Evolutionary conservation across 2,113 vertebrate species (phyloP), one percentile per base, ranked within the genome.

Genomic region (Danio rerio): DNA sequence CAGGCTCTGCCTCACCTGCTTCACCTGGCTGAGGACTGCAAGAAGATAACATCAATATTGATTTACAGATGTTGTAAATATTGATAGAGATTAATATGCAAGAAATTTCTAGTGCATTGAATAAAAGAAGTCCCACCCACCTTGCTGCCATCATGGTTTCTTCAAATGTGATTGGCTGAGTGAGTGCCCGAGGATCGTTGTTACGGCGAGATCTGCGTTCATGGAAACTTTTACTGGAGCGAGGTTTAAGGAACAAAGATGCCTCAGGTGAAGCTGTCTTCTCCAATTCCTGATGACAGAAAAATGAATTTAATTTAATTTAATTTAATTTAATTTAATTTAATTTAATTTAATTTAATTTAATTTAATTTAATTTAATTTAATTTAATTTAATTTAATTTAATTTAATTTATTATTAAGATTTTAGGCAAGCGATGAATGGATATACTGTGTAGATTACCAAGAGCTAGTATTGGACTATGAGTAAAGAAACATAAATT

Each of bases 161-260:
- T 71, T 93, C 93, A 11, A 88, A 90, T 80, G 91, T 93, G 90
- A 93, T 87, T 73, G 93, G 93, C 87, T 95, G 94, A 9, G 94
- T 92, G 20, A 92, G 91, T 9, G 91, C 90, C 61, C 92, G 89
- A 42, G 90, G 87, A 56, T 93, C 93, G 16, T 89, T 90, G 66
- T 87, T 82, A 2, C 91, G 92, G 5, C 91, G 91, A 45, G 7
- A 58, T 78, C 91, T 87, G 71, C 92, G 92, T 31, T 94, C 93
- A 0, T 87, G 88, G 18, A 86, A 83, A 12, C 87, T 71, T 6
- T 83, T 82, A 13, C 88, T 87, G 0, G 91, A 86, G 18, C 92
- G 92, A 79, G 94, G 93, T 87, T 92, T 94, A 62, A 92, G 88
- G 81, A 88, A 86, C 0, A 86, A 81, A 0, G 91, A 86, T 21